phyloP scores from a whole-genome alignment of 2,888 invertebrate genomes.

The Harpalus rufipes region DNA sequence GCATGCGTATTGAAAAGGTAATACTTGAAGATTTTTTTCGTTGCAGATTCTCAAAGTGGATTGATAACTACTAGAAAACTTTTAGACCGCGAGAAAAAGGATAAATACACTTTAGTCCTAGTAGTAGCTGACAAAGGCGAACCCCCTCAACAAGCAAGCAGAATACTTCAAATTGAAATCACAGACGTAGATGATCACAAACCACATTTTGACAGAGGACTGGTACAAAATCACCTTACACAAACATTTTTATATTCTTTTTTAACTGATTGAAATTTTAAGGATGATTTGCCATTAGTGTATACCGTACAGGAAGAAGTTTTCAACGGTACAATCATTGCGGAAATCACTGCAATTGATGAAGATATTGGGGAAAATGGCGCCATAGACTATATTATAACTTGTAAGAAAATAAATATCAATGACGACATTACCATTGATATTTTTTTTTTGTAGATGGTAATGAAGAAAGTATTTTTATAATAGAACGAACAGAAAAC shows the following conservation, averaged over 20 bases:
- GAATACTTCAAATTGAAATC: conserved; percentile 84
- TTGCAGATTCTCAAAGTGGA: conserved; percentile 83
- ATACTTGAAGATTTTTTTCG: conserved; percentile 67
- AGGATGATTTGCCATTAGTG: conserved; percentile 84
- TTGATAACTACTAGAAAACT: conserved; percentile 84
- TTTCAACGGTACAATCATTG: conserved; percentile 83
- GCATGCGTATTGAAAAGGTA: too few relatives aligned
- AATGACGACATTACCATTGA: too few relatives aligned
- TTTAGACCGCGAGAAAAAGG: conserved; percentile 87
- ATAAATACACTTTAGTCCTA: conserved; percentile 86
- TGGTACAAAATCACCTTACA: conserved; percentile 76
- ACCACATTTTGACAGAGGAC: conserved; percentile 84
- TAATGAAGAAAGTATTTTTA: conserved; percentile 83
- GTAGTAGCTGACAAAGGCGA: conserved; percentile 89
- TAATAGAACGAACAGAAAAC: conserved; percentile 82
- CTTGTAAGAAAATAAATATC: conserved; percentile 76
- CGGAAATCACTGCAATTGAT: conserved; percentile 85
- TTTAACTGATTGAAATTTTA: conserved; percentile 58
- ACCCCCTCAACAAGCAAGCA: conserved; percentile 86
- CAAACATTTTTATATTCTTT: too few relatives aligned
- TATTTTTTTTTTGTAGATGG: conserved; percentile 78
- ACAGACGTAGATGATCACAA: conserved; percentile 89
- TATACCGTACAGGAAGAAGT: conserved; percentile 84
- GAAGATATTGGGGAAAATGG: conserved; percentile 88
- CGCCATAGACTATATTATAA: conserved; percentile 86